Percentiles rank a stretch among this genome's conserved stretches.
Conservation (phyloP, 2,888 invertebrate species). For the Standfussiana lucernea region DNA sequence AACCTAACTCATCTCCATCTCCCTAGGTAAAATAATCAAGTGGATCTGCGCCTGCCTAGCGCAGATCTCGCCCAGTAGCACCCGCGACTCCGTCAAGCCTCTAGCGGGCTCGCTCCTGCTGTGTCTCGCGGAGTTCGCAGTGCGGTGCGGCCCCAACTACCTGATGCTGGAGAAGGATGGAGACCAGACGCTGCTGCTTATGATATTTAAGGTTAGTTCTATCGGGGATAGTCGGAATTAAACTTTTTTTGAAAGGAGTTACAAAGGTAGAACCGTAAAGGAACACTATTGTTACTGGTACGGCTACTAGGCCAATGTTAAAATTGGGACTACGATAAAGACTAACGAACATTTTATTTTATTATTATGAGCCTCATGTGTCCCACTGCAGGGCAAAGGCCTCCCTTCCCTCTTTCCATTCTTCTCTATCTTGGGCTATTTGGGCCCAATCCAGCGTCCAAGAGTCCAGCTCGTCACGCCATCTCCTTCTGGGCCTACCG, state of each 20-base stretch:
- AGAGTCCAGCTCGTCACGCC: too few species aligned
- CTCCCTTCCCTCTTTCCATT: too few species aligned
- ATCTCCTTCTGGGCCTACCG: too few species aligned
- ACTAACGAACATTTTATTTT: too few species aligned
- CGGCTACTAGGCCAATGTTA: background rate
- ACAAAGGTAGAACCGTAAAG: background rate
- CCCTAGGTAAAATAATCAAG: conserved; percentile 89
- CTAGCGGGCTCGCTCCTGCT: conserved; percentile 95
- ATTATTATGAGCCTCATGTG: too few species aligned
- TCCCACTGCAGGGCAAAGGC: too few species aligned
- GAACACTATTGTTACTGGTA: background rate
- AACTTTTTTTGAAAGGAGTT: background rate
- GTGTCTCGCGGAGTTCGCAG: conserved; percentile 98
- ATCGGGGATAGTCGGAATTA: background rate
- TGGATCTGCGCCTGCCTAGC: conserved; percentile 90
- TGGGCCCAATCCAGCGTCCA: too few species aligned
- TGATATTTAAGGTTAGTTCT: conserved; percentile 93
- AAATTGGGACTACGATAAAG: background rate
- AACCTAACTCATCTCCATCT: conserved; percentile 1
- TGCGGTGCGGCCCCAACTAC: conserved; percentile 93
- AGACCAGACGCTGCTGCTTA: conserved; percentile 90
- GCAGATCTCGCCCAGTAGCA: conserved; percentile 87
- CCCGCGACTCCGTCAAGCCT: conserved; percentile 92
- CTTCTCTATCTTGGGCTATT: too few species aligned
- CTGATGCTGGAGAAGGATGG: conserved; percentile 91